Evolutionary conservation across 2,888 invertebrate species (phyloP).

Genomic region (Microctonus brassicae): DNA sequence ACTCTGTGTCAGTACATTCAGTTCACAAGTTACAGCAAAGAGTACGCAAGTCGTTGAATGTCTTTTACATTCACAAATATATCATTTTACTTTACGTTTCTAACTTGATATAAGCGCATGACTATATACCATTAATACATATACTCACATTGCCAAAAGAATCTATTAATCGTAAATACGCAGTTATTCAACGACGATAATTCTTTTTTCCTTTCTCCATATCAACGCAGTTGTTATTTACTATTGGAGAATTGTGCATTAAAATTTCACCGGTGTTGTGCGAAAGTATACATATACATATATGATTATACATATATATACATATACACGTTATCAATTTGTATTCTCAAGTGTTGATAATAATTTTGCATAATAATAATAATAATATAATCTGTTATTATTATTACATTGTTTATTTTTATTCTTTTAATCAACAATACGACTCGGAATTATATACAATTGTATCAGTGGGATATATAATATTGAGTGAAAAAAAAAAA

Average conservation of each 20-base stretch:
- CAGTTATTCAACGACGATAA: neutral
- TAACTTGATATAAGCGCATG: neutral
- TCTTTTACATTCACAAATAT: neutral
- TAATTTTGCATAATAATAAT: neutral
- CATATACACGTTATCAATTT: too few species aligned
- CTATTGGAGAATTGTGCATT: neutral
- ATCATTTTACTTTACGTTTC: neutral
- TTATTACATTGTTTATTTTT: too few species aligned
- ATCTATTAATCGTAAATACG: conserved; percentile 16
- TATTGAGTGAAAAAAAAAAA: neutral
- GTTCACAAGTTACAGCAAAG: neutral
- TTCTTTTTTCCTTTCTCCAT: too few species aligned
- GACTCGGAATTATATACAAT: neutral
- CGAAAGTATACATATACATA: too few species aligned
- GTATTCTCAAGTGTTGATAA: neutral
- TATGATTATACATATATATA: too few species aligned
- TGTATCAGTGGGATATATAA: neutral
- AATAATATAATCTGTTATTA: too few species aligned
- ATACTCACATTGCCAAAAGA: conserved; percentile 9
- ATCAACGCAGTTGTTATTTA: conserved; percentile 1
- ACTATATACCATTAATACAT: neutral
- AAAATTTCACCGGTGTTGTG: conserved; percentile 10
- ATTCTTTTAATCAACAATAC: neutral
- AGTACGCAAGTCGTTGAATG: neutral
- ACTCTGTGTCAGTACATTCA: neutral